Conservation (phyloP, 2,797 vertebrate species). For the Trichosurus vulpecula region DNA sequence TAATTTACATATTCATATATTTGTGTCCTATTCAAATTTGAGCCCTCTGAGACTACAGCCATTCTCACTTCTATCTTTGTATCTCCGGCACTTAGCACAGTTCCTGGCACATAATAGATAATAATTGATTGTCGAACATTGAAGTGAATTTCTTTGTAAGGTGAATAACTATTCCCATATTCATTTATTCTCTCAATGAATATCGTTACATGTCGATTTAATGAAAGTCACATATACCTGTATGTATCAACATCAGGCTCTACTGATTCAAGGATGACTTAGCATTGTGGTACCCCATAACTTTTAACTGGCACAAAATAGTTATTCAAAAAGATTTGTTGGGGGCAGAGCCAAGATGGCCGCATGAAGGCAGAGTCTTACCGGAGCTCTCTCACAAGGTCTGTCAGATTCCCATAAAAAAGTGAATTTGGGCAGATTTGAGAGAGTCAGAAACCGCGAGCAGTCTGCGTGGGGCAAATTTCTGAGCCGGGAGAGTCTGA, state of each 20-base stretch:
- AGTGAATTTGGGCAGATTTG: too few species aligned
- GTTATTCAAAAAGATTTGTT: not conserved
- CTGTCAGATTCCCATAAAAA: too few species aligned
- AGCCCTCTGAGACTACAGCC: not conserved
- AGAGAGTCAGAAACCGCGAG: too few species aligned
- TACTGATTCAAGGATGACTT: not conserved
- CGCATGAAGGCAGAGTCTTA: too few species aligned
- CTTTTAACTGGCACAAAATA: not conserved
- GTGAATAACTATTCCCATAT: not conserved
- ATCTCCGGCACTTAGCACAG: not conserved
- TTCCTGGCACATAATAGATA: not conserved
- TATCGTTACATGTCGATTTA: not conserved
- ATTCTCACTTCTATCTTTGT: not conserved
- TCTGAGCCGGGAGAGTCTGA: too few species aligned
- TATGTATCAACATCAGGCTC: not conserved
- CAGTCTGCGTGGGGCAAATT: too few species aligned
- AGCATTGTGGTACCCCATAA: not conserved
- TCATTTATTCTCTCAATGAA: not conserved
- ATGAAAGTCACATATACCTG: not conserved
- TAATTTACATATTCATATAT: not conserved
- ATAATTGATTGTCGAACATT: too few species aligned
- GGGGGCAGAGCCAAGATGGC: too few species aligned
- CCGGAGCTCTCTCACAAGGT: too few species aligned
- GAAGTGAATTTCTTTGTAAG: not conserved
- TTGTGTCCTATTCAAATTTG: not conserved